Percentiles rank a stretch among this genome's conserved stretches.
Conservation (phyloP, 2,888 invertebrate species). For the Linnaemya vulpina region DNA sequence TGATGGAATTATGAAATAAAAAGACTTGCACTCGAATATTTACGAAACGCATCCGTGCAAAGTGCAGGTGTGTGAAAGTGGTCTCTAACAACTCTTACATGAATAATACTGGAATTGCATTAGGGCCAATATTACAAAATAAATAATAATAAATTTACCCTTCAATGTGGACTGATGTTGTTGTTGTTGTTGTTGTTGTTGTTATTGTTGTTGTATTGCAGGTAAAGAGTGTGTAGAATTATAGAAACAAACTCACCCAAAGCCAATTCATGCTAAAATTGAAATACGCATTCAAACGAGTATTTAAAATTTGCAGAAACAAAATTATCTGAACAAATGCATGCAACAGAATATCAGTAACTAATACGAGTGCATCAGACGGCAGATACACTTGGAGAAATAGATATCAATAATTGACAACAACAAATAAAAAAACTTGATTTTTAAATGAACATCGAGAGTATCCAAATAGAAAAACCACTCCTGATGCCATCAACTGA, state of each 20-base stretch:
- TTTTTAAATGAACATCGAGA: neutral
- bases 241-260: neutral
- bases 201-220: neutral
- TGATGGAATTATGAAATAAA: neutral
- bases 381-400: neutral
- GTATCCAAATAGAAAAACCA: too few species aligned
- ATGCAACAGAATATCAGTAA: constrained; percentile 10
- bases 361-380: neutral
- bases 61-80: neutral
- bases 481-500: too few species aligned
- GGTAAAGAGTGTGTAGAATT: neutral
- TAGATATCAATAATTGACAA: too few species aligned
- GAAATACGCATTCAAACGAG: neutral
- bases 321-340: constrained; percentile 31
- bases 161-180: neutral
- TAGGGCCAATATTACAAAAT: neutral
- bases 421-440: neutral
- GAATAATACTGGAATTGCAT: constrained; percentile 2
- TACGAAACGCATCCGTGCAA: neutral
- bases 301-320: constrained; percentile 1
- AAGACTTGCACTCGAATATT: neutral
- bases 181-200: neutral
- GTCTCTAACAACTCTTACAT: neutral
- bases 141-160: constrained; percentile 21
- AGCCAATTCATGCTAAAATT: neutral